Conservation (phyloP, 2,113 vertebrate species). For the Naja naja region DNA sequence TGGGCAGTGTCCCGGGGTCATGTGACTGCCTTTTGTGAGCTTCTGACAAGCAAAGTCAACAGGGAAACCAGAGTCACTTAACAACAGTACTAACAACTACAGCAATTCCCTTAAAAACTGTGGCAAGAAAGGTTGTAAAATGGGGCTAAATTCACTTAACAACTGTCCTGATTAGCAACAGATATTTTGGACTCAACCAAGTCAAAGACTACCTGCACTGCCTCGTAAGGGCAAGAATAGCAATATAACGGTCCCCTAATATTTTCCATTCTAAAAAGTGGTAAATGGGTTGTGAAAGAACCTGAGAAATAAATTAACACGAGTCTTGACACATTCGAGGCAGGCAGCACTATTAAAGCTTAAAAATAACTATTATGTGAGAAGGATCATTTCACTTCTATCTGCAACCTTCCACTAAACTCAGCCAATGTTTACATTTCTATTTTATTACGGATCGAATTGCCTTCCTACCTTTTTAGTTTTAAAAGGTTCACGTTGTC, state of each 20-base stretch:
- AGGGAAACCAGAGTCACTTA: not conserved
- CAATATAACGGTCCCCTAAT: not conserved
- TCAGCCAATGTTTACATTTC: not conserved
- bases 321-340: not conserved
- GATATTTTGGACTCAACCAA: not conserved
- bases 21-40: not conserved
- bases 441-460: not conserved
- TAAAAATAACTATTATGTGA: not conserved
- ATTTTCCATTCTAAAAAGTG: not conserved
- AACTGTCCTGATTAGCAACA: not conserved
- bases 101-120: not conserved
- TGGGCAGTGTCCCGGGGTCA: too few species aligned
- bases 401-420: not conserved
- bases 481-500: not conserved
- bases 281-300: not conserved
- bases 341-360: not conserved
- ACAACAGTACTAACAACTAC: not conserved
- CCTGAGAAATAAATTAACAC: not conserved
- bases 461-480: not conserved
- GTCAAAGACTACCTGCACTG: not conserved
- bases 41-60: not conserved
- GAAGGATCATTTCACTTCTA: not conserved
- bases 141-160: not conserved
- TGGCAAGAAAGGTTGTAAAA: not conserved
- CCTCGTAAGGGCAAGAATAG: not conserved